phyloP scores from a whole-genome alignment of 2,113 vertebrate genomes.

The Sardina pilchardus region DNA sequence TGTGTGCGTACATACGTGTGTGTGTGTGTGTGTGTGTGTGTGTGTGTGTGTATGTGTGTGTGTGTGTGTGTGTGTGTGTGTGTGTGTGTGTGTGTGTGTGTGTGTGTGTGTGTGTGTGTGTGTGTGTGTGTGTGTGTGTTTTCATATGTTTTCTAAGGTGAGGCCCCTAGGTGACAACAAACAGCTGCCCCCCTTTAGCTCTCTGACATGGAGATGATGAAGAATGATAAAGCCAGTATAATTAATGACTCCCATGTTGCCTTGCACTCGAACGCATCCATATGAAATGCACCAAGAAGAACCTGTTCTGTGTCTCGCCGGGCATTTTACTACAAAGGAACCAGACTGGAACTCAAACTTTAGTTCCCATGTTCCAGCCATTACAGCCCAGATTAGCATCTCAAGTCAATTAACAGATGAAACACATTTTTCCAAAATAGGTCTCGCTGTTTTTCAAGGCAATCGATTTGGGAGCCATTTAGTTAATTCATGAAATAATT shows the following conservation, averaged over 20 bases:
- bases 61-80: background rate
- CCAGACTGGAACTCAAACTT: slow-evolving; percentile 59
- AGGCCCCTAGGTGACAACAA: slow-evolving; percentile 70
- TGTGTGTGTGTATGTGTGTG: slow-evolving; percentile 41
- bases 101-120: slow-evolving; percentile 26
- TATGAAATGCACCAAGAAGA: slow-evolving; percentile 32
- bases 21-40: slow-evolving; percentile 39
- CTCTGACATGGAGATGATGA: slow-evolving; percentile 63
- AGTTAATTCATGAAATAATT: slow-evolving; percentile 69
- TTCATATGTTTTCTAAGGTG: slow-evolving; percentile 69
- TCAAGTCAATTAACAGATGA: slow-evolving; percentile 69
- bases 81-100: background rate
- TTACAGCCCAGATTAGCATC: slow-evolving; percentile 70
- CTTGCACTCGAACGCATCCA: slow-evolving; percentile 5
- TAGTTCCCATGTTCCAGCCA: slow-evolving; percentile 65
- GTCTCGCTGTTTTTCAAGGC: slow-evolving; percentile 60
- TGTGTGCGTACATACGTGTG: no score
- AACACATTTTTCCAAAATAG: slow-evolving; percentile 67
- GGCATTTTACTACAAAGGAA: slow-evolving; percentile 51
- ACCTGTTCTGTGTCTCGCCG: slow-evolving; percentile 57
- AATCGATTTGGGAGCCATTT: slow-evolving; percentile 72
- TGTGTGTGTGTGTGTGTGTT: slow-evolving; percentile 41
- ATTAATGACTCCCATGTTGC: slow-evolving; percentile 7
- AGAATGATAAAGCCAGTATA: slow-evolving; percentile 55
- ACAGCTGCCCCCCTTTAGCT: slow-evolving; percentile 65